Evolutionary conservation across 1,140 invertebrate genomes (phyloP).

Genomic region (Lerema accius): DNA sequence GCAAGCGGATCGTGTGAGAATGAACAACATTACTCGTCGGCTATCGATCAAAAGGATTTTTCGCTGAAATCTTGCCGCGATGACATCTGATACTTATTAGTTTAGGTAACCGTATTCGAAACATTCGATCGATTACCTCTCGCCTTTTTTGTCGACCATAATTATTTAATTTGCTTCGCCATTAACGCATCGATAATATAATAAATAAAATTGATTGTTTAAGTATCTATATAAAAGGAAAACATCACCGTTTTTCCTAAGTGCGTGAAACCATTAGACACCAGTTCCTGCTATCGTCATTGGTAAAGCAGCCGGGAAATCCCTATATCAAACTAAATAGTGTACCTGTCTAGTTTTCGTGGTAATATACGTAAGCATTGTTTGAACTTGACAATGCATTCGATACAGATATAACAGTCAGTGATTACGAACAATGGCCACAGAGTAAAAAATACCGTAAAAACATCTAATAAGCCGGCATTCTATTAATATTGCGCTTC

Average conservation of each 20-base stretch:
- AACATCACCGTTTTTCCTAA: neutral
- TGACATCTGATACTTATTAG: slow-evolving; percentile 62
- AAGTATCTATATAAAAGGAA: slow-evolving; percentile 2
- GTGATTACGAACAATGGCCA: slow-evolving; percentile 50
- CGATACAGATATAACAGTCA: slow-evolving; percentile 50
- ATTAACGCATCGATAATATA: neutral
- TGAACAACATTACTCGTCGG: slow-evolving; percentile 70
- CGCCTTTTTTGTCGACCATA: slow-evolving; percentile 46
- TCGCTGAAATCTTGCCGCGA: slow-evolving; percentile 60
- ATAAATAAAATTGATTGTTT: neutral
- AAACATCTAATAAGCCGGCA: slow-evolving; percentile 36
- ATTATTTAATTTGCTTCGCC: slow-evolving; percentile 44
- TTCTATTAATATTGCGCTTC: slow-evolving; percentile 42
- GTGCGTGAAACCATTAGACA: neutral
- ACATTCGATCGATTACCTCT: slow-evolving; percentile 47
- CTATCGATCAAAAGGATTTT: slow-evolving; percentile 66
- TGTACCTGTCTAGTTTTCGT: slow-evolving; percentile 53
- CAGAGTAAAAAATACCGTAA: slow-evolving; percentile 53
- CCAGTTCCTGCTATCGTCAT: slow-evolving; percentile 9
- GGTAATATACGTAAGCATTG: slow-evolving; percentile 65
- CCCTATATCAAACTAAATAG: slow-evolving; percentile 56
- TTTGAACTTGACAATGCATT: slow-evolving; percentile 63
- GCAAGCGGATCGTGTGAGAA: slow-evolving; percentile 72
- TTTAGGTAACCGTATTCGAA: slow-evolving; percentile 47
- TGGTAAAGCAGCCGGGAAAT: slow-evolving; percentile 53